Conservation (phyloP, 2,888 invertebrate species). For the Uloborus plumipes region DNA sequence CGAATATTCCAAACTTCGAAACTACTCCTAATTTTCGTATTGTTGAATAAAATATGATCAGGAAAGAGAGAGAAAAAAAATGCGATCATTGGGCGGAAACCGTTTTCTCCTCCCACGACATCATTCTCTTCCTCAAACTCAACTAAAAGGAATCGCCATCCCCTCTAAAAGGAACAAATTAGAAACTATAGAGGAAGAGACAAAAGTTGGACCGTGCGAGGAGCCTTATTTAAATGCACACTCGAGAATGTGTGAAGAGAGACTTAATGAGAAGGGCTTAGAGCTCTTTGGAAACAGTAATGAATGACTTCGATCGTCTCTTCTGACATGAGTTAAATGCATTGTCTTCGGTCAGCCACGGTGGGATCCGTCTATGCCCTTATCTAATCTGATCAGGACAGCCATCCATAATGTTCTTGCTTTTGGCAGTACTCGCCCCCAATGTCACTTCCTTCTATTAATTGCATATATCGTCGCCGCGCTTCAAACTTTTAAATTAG, state of each 20-base stretch:
- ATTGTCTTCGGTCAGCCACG: conserved; percentile 43
- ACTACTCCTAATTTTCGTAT: no score
- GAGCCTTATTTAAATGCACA: conserved; percentile 40
- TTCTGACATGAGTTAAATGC: conserved; percentile 38
- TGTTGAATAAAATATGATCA: no score
- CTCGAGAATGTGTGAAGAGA: conserved; percentile 39
- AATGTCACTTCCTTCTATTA: conserved; percentile 39
- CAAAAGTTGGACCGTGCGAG: not conserved
- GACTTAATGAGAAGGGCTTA: conserved; percentile 45
- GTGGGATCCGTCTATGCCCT: conserved; percentile 31
- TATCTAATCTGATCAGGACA: conserved; percentile 52
- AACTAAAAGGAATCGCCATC: no score
- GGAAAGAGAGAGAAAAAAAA: no score
- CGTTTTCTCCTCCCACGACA: no score
- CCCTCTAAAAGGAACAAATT: no score
- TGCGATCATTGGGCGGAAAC: no score
- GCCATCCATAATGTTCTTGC: conserved; percentile 43
- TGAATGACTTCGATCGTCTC: conserved; percentile 35
- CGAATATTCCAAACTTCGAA: no score
- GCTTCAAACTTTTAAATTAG: conserved; percentile 43
- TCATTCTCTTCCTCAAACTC: no score
- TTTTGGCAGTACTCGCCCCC: conserved; percentile 8
- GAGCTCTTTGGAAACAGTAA: conserved; percentile 45
- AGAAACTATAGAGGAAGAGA: no score
- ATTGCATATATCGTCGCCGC: conserved; percentile 28